A percentile compares a stretch with the other conserved stretches of the same genome.
Evolutionary conservation across 2,888 invertebrate species (phyloP).

Genomic region (Cordilura impudica): DNA sequence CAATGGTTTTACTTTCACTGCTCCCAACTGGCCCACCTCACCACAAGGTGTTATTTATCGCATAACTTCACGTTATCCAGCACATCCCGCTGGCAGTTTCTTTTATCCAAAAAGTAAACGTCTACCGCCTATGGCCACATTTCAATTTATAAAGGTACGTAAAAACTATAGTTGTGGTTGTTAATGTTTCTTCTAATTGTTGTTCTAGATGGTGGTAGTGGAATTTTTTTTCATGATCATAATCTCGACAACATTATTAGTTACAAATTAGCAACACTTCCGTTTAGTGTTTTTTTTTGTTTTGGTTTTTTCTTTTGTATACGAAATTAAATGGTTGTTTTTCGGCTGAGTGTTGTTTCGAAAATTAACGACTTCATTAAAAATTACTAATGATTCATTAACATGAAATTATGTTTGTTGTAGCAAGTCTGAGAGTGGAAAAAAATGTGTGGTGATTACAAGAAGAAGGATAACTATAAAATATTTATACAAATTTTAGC

Average conservation of each 20-base stretch:
- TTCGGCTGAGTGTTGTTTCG: slow-evolving; percentile 15
- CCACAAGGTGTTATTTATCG: slow-evolving; percentile 92
- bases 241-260: slow-evolving; percentile 43
- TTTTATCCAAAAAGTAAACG: slow-evolving; percentile 93
- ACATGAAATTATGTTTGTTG: slow-evolving; percentile 50
- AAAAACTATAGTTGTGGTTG: not conserved
- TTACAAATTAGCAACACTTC: slow-evolving; percentile 48
- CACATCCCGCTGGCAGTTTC: slow-evolving; percentile 95
- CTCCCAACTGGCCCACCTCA: slow-evolving; percentile 96
- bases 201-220: not conserved
- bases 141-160: slow-evolving; percentile 92
- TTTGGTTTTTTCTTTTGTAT: not conserved
- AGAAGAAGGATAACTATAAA: no score
- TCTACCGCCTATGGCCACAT: slow-evolving; percentile 92
- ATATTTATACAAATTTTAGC: no score
- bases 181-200: not conserved
- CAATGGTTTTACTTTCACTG: slow-evolving; percentile 96
- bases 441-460: no score
- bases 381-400: slow-evolving; percentile 57
- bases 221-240: not conserved
- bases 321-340: not conserved
- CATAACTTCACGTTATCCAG: slow-evolving; percentile 92
- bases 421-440: no score
- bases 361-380: slow-evolving; percentile 57
- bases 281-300: slow-evolving; percentile 16